These are phyloP conservation scores for Rhipidura dahli DNA, from an alignment of 2,113 vertebrate genomes.

Conservation along the genomic window DNA sequence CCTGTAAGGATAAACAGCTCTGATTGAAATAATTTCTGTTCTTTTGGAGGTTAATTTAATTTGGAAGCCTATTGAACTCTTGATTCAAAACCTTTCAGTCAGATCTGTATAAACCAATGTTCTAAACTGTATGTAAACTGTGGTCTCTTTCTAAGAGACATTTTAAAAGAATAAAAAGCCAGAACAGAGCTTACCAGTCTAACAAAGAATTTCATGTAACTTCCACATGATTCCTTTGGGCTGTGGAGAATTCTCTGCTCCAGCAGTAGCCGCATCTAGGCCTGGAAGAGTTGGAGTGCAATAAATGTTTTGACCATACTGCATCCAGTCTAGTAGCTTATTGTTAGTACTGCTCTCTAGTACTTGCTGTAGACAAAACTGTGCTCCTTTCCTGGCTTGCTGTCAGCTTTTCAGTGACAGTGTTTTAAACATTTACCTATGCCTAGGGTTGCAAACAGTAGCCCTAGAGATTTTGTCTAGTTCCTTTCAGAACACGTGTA, in stretches of 20 bases:
- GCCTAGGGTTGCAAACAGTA: neutral
- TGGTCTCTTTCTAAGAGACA: neutral
- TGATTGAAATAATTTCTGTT: neutral
- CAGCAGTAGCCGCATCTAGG: too few species aligned
- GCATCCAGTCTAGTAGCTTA: neutral
- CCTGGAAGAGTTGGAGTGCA: neutral
- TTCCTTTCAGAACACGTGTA: neutral
- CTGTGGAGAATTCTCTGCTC: neutral
- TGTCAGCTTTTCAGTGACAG: neutral
- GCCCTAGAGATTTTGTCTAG: neutral
- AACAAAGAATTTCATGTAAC: neutral
- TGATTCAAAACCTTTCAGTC: neutral
- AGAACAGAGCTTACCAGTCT: neutral
- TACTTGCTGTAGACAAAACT: neutral
- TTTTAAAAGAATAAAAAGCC: neutral
- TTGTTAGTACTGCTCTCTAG: neutral
- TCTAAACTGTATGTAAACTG: neutral
- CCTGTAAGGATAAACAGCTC: neutral
- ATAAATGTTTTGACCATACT: neutral
- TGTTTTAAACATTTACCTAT: neutral
- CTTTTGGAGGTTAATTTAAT: neutral
- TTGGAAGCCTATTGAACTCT: neutral
- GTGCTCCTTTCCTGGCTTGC: neutral
- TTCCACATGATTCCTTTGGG: neutral
- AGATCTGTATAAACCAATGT: neutral